phyloP scores from a whole-genome alignment of 2,797 vertebrate genomes.

The Poeciliopsis infans region DNA sequence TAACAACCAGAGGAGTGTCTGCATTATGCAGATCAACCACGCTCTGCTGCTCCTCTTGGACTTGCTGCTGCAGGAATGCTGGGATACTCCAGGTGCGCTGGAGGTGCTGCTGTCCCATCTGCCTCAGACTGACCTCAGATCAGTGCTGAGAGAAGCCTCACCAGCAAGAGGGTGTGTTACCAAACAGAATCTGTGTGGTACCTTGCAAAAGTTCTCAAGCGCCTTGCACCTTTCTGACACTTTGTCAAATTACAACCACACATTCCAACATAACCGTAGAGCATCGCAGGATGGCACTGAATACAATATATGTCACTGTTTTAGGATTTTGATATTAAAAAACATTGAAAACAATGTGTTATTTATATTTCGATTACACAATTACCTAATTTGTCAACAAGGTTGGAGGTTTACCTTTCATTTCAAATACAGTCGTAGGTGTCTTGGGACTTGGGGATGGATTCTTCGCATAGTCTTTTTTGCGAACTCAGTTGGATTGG shows the following conservation, averaged over 20 bases:
- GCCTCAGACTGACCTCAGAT: conserved; percentile 76
- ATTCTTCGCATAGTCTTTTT: background rate
- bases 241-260: background rate
- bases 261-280: background rate
- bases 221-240: background rate
- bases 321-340: background rate
- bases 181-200: conserved; percentile 2
- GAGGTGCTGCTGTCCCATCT: conserved; percentile 80
- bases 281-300: background rate
- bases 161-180: conserved; percentile 73
- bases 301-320: background rate
- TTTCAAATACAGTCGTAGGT: background rate
- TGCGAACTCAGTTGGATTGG: background rate
- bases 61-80: conserved; percentile 77
- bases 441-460: background rate
- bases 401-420: background rate
- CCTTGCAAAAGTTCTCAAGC: background rate
- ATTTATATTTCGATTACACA: background rate
- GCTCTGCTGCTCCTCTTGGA: conserved; percentile 81
- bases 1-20: conserved; percentile 30
- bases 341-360: background rate
- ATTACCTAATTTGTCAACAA: background rate
- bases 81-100: conserved; percentile 75
- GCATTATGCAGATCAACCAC: conserved; percentile 80
- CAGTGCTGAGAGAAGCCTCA: conserved; percentile 70